Base-by-base conservation (phyloP, 2,797 vertebrate species). In the Clarias laeviceps region DNA sequence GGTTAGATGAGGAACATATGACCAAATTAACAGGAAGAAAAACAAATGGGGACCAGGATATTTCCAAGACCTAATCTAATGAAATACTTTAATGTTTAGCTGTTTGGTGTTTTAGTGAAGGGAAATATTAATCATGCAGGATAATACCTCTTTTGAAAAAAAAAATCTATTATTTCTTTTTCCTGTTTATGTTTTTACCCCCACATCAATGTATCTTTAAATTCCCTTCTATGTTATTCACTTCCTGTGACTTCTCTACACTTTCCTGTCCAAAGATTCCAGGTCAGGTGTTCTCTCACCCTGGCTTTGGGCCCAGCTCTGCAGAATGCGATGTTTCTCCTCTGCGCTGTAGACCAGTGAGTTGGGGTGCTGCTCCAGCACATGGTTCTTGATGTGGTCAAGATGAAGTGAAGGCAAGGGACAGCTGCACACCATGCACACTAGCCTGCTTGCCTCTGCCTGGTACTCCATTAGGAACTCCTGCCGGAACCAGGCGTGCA, bases 391-490 rank as follows among this genome's bases (percentile, higher is more conserved):
- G 90, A 98, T 97, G 94, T 98, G 96, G 37, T 97, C 96, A 89
- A 98, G 92, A 91, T 97, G 96, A 15, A 98, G 95, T 0, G 97
- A 97, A 79, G 96, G 96, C 89, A 97, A 91, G 37, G 94, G 94
- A 1, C 91, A 92, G 50, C 96, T 95, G 5, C 97, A 98, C 88
- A 97, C 97, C 96, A 97, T 97, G 91, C 97, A 98, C 70, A 96
- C 93, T 89, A 98, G 94, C 65, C 95, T 94, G 82, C 96, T 95
- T 0, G 94, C 96, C 89, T 94, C 95, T 0, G 95, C 95, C 89
- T 97, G 96, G n/a, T 97, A 98, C 91, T 97, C 97, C 97, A 98
- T 97, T 89, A 97, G 94, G 92, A 97, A 97, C 94, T 98, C 97
- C 72, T 97, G 96, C 62, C 96, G 95, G 90, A 97, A 97, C 97